Percentiles rank a stretch among this genome's conserved stretches.
phyloP scores from a whole-genome alignment of 1,140 invertebrate species.

The Polyergus mexicanus region DNA sequence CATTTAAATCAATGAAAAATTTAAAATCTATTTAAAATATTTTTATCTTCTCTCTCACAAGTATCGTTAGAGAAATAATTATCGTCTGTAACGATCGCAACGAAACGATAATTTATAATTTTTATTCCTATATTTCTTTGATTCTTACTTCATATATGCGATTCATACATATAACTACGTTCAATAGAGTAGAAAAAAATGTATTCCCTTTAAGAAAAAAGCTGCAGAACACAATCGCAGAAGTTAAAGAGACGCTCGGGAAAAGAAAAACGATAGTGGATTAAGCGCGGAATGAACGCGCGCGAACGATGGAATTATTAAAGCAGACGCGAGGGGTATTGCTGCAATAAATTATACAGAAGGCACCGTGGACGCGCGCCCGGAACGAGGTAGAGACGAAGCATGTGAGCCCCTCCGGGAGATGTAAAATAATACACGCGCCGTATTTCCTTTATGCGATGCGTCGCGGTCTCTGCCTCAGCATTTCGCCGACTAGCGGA shows the following conservation, averaged over 20 bases:
- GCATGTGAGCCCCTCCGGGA: slow-evolving; percentile 71
- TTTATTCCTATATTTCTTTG: too few species aligned
- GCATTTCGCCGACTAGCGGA: slow-evolving; percentile 67
- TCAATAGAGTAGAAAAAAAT: slow-evolving; percentile 26
- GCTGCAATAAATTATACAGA: slow-evolving; percentile 61
- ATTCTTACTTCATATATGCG: background rate
- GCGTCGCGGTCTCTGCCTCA: slow-evolving; percentile 69
- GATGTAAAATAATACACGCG: slow-evolving; percentile 83
- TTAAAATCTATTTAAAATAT: too few species aligned
- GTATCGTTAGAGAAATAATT: too few species aligned
- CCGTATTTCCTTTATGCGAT: slow-evolving; percentile 75
- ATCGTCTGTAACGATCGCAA: too few species aligned
- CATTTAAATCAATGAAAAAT: too few species aligned
- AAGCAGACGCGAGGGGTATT: slow-evolving; percentile 46
- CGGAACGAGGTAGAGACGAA: slow-evolving; percentile 39
- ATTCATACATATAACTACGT: background rate
- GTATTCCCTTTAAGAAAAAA: slow-evolving; percentile 47
- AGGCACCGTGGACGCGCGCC: slow-evolving; percentile 22
- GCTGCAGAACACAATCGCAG: slow-evolving; percentile 30
- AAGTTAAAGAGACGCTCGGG: slow-evolving; percentile 48
- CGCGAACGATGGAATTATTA: slow-evolving; percentile 53
- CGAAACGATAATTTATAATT: too few species aligned
- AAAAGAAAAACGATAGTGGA: slow-evolving; percentile 57
- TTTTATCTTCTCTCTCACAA: too few species aligned
- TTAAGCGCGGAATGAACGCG: slow-evolving; percentile 40